phyloP scores from a whole-genome alignment of 2,113 vertebrate species.

The Tautogolabrus adspersus region DNA sequence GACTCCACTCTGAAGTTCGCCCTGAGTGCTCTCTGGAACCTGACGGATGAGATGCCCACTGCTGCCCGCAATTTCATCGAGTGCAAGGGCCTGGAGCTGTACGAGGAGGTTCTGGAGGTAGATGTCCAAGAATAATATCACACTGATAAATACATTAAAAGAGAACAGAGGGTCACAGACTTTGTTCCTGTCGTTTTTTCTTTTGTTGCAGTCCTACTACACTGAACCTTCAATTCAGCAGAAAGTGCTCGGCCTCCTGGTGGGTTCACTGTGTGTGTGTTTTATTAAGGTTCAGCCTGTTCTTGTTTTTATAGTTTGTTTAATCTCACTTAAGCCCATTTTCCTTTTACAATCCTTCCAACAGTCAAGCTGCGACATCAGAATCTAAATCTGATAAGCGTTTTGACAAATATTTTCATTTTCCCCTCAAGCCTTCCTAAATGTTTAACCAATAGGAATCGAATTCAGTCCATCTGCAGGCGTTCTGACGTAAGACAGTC shows the following conservation, averaged over 20 bases:
- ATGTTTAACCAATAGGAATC: background rate
- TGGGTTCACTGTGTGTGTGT: conserved; percentile 72
- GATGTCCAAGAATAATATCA: background rate
- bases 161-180: conserved; percentile 4
- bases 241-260: conserved; percentile 94
- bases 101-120: conserved; percentile 94
- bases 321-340: background rate
- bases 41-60: conserved; percentile 93
- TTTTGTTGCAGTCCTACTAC: conserved; percentile 87
- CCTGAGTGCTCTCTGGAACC: conserved; percentile 94
- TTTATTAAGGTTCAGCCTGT: background rate
- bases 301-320: conserved; percentile 6
- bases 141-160: background rate
- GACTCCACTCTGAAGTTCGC: conserved; percentile 94
- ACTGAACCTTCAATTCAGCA: conserved; percentile 91
- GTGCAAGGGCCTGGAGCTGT: conserved; percentile 94
- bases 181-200: background rate
- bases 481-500: background rate
- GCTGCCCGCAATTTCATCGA: conserved; percentile 92
- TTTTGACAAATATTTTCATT: background rate
- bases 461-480: background rate
- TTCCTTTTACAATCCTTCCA: background rate
- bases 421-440: background rate
- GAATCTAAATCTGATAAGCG: background rate
- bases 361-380: background rate